Base-by-base conservation (phyloP, 1,140 invertebrate species). In the Heliconius himera region DNA sequence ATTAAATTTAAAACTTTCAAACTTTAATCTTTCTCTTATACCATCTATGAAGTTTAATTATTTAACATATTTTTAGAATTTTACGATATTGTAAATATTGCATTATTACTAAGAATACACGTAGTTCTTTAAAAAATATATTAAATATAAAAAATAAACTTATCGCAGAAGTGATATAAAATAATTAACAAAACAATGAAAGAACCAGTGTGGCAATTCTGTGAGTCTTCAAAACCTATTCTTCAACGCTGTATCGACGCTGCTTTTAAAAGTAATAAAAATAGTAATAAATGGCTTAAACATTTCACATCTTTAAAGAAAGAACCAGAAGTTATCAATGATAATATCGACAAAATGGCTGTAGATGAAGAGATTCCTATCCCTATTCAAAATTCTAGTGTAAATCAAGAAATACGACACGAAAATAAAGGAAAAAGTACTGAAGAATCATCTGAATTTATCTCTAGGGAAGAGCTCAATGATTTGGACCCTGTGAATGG, bases 241-340 rank as follows among this genome's bases (percentile, higher is more conserved):
- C 16, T 83, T 4, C 56, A 76, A 70, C 74, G 72, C 16, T 77
- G 74, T 51, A 71, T 79, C 33, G 66, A 77, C 18, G 38, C 70
- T 51, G 60, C 60, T 1, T 49, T 54, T 18, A 49, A 54, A 16
- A 36, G 8, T 26, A 56, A 74, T 54, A 46, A 3, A 2, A 75
- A 46, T 22, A 16, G 13, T 16, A 81, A 81, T 36, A 83, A 79
- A 70, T 83, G 84, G 84, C 20, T 82, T 22, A 51, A 81, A 72
- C 74, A 79, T 20, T 81, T 83, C n/a, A 13, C 22, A 1, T 16
- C 22, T 66, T 13, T 66, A 66, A 26, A 16, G 3, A 66, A 66
- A 26, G 26, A 66, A 66, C 9, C 60, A 29, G 60, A 66, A 66
- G 8, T 66, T 66, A 16, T 26, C 13, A 13, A 13, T 66, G 26